A percentile compares a stretch with the other conserved stretches of the same genome.
Conservation (phyloP, 2,113 vertebrate species). For the Plestiodon gilberti region DNA sequence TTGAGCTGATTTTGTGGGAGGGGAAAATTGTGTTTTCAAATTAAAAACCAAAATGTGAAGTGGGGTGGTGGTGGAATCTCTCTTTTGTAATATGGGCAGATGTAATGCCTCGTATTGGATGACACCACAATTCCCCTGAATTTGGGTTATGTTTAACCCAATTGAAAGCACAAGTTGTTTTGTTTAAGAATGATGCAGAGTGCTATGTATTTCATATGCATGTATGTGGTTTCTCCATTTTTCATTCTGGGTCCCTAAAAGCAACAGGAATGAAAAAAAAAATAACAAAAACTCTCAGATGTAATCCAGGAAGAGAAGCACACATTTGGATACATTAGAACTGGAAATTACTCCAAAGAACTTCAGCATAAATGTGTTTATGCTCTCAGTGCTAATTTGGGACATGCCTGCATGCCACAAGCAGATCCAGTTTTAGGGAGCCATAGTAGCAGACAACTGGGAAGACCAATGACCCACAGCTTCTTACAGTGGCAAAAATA, state of each 20-base stretch:
- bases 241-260: not conserved
- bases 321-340: not conserved
- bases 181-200: not conserved
- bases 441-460: not conserved
- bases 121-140: rapidly evolving
- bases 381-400: not conserved
- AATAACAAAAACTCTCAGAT: rapidly evolving
- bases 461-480: not conserved
- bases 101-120: not conserved
- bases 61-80: rapidly evolving
- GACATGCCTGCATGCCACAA: slow-evolving; percentile 23
- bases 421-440: slow-evolving; percentile 17
- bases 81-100: not conserved
- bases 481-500: not conserved
- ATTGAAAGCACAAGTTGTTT: not conserved
- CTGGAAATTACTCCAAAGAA: not conserved
- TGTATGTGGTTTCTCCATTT: not conserved
- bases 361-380: slow-evolving; percentile 7
- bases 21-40: not conserved
- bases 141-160: not conserved
- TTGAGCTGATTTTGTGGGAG: not conserved
- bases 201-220: not conserved
- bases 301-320: slow-evolving; percentile 26
- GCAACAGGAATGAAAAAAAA: not conserved
- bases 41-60: not conserved